These are phyloP conservation scores for Timema cristinae DNA, from an alignment of 2,888 invertebrate genomes.

Conservation along the genomic window DNA sequence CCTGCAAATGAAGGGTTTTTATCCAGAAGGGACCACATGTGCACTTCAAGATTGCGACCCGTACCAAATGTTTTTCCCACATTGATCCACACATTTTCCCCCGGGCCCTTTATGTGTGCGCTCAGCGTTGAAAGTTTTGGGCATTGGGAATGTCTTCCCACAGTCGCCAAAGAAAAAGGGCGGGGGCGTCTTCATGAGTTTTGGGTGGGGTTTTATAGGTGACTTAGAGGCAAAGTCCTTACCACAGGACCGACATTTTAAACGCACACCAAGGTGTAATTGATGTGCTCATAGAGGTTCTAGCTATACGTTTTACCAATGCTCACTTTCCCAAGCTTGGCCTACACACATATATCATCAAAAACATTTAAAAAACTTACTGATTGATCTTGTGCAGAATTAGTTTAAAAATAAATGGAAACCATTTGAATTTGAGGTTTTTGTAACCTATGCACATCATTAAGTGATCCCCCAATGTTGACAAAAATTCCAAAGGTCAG, in stretches of 20 bases:
- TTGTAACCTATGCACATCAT: too few relatives aligned
- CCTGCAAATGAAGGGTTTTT: constrained; percentile 63
- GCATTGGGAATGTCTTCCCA: constrained; percentile 68
- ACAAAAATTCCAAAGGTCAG: too few relatives aligned
- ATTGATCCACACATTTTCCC: constrained; percentile 65
- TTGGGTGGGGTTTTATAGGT: constrained; percentile 72
- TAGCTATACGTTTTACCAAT: constrained; percentile 65
- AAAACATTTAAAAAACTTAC: too few relatives aligned
- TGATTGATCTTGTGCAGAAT: too few relatives aligned
- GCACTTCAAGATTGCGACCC: constrained; percentile 71
- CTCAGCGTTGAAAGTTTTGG: constrained; percentile 67
- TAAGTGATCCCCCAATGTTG: too few relatives aligned
- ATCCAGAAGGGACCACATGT: constrained; percentile 73
- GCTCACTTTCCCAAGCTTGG: constrained; percentile 60
- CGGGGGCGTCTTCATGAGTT: constrained; percentile 66
- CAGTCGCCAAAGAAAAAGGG: constrained; percentile 62
- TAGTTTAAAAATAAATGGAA: too few relatives aligned
- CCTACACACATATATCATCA: too few relatives aligned
- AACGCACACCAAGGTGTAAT: constrained; percentile 62
- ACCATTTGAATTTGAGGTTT: too few relatives aligned
- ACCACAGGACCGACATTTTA: constrained; percentile 61
- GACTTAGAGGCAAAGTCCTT: constrained; percentile 75
- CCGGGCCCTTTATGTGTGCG: constrained; percentile 67
- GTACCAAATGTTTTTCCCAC: constrained; percentile 72
- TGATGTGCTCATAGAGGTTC: constrained; percentile 68